phyloP scores from a whole-genome alignment of 2,113 vertebrate genomes.

The Sclerurus mexicanus region DNA sequence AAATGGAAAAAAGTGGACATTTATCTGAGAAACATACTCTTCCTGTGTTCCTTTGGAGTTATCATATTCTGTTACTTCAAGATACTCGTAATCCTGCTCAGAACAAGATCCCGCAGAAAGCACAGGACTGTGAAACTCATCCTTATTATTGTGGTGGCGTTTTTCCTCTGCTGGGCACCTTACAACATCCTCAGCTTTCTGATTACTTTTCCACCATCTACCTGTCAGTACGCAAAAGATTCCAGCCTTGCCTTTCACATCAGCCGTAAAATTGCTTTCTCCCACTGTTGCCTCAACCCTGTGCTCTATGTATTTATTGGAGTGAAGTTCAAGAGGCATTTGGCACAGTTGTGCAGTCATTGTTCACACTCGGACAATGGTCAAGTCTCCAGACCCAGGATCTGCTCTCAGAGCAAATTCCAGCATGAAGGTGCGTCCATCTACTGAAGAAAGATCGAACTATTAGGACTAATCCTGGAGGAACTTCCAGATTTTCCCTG shows the following conservation, averaged over 20 bases:
- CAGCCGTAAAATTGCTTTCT: slow-evolving; percentile 83
- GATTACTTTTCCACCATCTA: slow-evolving; percentile 31
- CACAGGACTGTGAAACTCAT: slow-evolving; percentile 88
- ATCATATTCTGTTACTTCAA: slow-evolving; percentile 84
- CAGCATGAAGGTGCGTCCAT: slow-evolving; percentile 59
- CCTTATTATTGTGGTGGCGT: slow-evolving; percentile 82
- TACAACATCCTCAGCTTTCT: slow-evolving; percentile 86
- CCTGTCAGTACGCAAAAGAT: slow-evolving; percentile 52
- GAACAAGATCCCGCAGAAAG: slow-evolving; percentile 73
- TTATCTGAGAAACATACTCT: slow-evolving; percentile 83
- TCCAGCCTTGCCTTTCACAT: slow-evolving; percentile 71
- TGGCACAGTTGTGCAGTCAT: slow-evolving; percentile 71
- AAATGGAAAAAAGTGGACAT: slow-evolving; percentile 58
- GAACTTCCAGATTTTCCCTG: neutral
- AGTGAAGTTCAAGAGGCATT: slow-evolving; percentile 88
- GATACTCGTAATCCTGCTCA: slow-evolving; percentile 81
- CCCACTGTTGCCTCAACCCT: slow-evolving; percentile 92
- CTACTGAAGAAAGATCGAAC: slow-evolving; percentile 43
- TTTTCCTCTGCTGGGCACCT: slow-evolving; percentile 91
- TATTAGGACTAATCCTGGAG: neutral
- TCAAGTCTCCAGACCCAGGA: neutral
- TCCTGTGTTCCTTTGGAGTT: slow-evolving; percentile 75
- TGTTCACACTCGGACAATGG: neutral
- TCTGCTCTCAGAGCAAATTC: neutral
- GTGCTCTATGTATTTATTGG: slow-evolving; percentile 91